phyloP scores from a whole-genome alignment of 1,140 invertebrate genomes.

The Diorhabda sublineata region DNA sequence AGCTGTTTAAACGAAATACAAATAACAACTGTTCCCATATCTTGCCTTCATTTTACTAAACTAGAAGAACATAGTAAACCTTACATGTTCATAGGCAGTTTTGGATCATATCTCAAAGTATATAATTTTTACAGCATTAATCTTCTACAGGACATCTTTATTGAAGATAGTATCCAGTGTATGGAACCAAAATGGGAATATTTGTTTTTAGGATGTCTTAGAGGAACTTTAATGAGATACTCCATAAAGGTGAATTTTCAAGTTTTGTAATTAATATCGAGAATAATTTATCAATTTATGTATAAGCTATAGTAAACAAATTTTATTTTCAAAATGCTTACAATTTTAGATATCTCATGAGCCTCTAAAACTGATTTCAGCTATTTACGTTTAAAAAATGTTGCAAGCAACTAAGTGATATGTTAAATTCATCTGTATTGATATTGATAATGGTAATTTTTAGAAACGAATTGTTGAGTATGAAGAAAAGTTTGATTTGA shows the following conservation, averaged over 20 bases:
- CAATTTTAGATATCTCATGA: too few relatives aligned
- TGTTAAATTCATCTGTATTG: too few relatives aligned
- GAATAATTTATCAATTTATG: too few relatives aligned
- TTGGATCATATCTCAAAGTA: slow-evolving; percentile 15
- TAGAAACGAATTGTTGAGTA: slow-evolving; percentile 48
- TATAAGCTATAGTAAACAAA: too few relatives aligned
- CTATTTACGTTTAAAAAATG: too few relatives aligned
- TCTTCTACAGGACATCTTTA: slow-evolving; percentile 17
- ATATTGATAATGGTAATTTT: not conserved
- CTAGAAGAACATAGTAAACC: slow-evolving; percentile 8
- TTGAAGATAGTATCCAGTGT: slow-evolving; percentile 51
- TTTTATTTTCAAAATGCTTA: too few relatives aligned
- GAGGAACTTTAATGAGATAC: slow-evolving; percentile 50
- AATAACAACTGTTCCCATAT: slow-evolving; percentile 19
- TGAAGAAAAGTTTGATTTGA: slow-evolving; percentile 48
- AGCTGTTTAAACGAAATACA: slow-evolving; percentile 15
- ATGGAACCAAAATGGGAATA: slow-evolving; percentile 53
- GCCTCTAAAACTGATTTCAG: too few relatives aligned
- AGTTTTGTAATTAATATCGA: too few relatives aligned
- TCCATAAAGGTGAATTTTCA: slow-evolving; percentile 47
- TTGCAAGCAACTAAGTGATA: too few relatives aligned
- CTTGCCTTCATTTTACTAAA: slow-evolving; percentile 13
- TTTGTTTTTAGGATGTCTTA: slow-evolving; percentile 52
- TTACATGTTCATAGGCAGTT: slow-evolving; percentile 22
- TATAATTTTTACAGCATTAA: slow-evolving; percentile 25